A percentile compares a stretch with the other conserved stretches of the same genome.
Conservation (phyloP, 2,113 vertebrate species). For the Balaenoptera acutorostrata region DNA sequence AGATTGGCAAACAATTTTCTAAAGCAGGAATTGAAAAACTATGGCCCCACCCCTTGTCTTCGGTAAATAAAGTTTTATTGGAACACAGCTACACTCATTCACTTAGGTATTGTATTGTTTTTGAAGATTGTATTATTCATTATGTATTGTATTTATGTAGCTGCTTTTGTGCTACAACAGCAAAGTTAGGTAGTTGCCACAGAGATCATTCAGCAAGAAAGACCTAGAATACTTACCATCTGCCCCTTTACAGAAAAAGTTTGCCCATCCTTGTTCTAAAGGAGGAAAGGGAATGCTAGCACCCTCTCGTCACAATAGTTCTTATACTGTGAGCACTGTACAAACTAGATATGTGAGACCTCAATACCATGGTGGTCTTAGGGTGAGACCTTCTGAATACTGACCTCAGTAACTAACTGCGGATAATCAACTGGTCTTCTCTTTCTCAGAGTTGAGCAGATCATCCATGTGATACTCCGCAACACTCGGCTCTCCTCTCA, state of each 20-base stretch:
- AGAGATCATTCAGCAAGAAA: background rate
- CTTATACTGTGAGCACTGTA: background rate
- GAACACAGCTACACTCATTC: background rate
- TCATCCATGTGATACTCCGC: background rate
- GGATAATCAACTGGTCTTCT: background rate
- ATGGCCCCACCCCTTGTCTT: background rate
- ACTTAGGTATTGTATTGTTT: background rate
- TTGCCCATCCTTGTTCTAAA: background rate
- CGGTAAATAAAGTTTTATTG: slow-evolving; percentile 23
- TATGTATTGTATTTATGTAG: background rate
- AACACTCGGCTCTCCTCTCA: background rate
- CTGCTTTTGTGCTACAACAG: background rate
- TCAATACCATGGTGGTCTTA: background rate
- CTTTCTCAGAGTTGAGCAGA: background rate
- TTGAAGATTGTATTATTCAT: background rate
- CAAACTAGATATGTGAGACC: background rate
- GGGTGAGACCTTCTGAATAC: background rate
- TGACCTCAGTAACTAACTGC: background rate
- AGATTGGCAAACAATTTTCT: background rate
- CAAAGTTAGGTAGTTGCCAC: background rate
- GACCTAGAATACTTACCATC: background rate
- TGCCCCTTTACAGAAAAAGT: background rate
- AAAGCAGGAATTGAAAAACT: background rate
- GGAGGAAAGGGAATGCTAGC: background rate
- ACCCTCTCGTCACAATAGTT: background rate